Conservation (phyloP, 2,888 invertebrate genomes). For the Sinotaia quadrata region DNA sequence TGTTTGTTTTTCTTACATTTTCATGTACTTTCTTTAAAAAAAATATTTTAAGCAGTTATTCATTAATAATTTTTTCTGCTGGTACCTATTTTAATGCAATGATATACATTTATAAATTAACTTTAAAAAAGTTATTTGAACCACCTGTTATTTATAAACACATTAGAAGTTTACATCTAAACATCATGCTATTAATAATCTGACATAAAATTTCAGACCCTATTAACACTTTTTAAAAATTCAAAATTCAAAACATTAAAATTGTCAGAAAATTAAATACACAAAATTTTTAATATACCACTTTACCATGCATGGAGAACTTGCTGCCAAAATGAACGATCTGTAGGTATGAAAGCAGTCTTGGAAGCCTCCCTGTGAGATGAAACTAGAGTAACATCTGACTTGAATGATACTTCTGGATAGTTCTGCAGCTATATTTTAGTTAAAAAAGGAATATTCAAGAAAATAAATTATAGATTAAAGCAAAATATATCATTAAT, state of each 20-base stretch:
- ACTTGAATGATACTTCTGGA: constrained; percentile 50
- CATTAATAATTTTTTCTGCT: no score
- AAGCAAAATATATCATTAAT: no score
- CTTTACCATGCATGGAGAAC: constrained; percentile 58
- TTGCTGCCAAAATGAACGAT: constrained; percentile 54
- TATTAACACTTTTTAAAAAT: neutral
- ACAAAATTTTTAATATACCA: neutral
- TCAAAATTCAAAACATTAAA: neutral
- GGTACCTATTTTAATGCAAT: no score
- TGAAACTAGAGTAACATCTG: constrained; percentile 46
- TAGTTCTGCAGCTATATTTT: constrained; percentile 45
- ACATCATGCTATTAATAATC: neutral
- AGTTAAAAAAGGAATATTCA: neutral
- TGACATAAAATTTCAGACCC: neutral
- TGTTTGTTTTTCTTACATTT: no score
- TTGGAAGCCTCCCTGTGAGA: constrained; percentile 62
- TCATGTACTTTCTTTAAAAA: no score
- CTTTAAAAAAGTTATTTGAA: no score
- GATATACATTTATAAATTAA: no score
- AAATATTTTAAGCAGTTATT: no score
- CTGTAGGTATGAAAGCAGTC: constrained; percentile 36
- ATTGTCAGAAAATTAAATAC: neutral
- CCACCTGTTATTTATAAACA: no score
- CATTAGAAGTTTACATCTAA: neutral
- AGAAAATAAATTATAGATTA: no score